phyloP scores from a whole-genome alignment of 1,140 invertebrate genomes.

The Drosophila kepulauana region DNA sequence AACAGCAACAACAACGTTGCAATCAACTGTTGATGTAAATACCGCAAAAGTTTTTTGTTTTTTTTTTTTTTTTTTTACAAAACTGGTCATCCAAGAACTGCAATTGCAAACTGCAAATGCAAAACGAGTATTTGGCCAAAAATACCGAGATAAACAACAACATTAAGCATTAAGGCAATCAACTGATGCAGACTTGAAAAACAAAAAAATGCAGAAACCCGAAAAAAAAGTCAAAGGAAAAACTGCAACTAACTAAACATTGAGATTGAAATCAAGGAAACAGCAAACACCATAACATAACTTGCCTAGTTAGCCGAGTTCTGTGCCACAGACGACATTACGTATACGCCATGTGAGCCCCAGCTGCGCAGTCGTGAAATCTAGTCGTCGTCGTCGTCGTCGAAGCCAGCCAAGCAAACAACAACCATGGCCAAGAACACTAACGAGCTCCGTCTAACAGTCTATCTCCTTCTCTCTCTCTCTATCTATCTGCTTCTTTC shows the following conservation, averaged over 20 bases:
- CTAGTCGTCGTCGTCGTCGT: conserved; percentile 2
- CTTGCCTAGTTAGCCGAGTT: conserved; percentile 58
- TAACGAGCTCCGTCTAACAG: conserved; percentile 17
- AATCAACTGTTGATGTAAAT: conserved; percentile 42
- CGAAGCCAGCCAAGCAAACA: conserved; percentile 74
- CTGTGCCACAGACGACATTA: conserved; percentile 74
- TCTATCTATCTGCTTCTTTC: background rate
- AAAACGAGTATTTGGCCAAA: conserved; percentile 72
- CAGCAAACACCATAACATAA: conserved; percentile 23
- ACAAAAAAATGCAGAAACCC: conserved; percentile 22
- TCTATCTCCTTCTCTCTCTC: background rate
- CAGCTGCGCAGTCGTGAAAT: background rate
- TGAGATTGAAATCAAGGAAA: conserved; percentile 79
- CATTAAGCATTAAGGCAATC: conserved; percentile 51
- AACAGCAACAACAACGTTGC: background rate
- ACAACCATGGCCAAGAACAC: conserved; percentile 78
- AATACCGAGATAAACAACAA: conserved; percentile 51
- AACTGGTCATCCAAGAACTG: conserved; percentile 81
- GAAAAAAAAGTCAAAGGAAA: conserved; percentile 35
- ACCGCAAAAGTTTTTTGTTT: conserved; percentile 42
- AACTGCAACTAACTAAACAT: conserved; percentile 41
- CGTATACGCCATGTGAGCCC: conserved; percentile 69
- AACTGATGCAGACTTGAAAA: conserved; percentile 58
- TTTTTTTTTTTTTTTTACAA: conserved; percentile 12
- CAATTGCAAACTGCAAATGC: conserved; percentile 50